phyloP scores from a whole-genome alignment of 2,888 invertebrate species.

The Daptonema setosum region DNA sequence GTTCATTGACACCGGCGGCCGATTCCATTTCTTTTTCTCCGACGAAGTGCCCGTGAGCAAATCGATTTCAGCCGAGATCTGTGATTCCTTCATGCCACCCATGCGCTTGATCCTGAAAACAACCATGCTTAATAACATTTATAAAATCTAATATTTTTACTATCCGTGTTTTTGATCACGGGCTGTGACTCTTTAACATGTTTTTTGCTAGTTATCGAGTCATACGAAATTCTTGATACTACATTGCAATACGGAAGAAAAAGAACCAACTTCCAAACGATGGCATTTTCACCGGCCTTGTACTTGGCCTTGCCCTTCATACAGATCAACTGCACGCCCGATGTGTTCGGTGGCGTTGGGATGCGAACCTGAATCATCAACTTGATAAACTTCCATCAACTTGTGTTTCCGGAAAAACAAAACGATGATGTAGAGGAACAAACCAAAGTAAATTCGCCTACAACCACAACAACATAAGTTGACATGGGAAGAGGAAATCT shows the following conservation, averaged over 20 bases:
- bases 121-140: too few species aligned
- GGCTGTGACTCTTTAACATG: too few species aligned
- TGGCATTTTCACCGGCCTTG: conserved; percentile 97
- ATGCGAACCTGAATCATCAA: conserved; percentile 44
- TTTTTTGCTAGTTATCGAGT: too few species aligned
- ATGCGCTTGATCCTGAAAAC: conserved; percentile 38
- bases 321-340: conserved; percentile 93
- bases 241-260: not conserved
- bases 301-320: conserved; percentile 95
- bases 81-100: conserved; percentile 87
- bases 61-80: conserved; percentile 95
- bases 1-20: conserved; percentile 99
- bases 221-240: too few species aligned
- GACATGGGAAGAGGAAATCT: too few species aligned
- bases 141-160: too few species aligned
- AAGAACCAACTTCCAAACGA: conserved; percentile 64
- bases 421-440: too few species aligned
- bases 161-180: too few species aligned
- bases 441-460: too few species aligned
- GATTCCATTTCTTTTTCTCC: conserved; percentile 80
- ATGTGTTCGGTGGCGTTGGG: conserved; percentile 92
- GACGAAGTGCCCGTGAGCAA: conserved; percentile 62
- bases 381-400: not conserved
- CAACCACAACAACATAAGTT: too few species aligned
- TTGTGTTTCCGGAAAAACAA: too few species aligned